phyloP scores from a whole-genome alignment of 2,113 vertebrate genomes.

The Petromus typicus region DNA sequence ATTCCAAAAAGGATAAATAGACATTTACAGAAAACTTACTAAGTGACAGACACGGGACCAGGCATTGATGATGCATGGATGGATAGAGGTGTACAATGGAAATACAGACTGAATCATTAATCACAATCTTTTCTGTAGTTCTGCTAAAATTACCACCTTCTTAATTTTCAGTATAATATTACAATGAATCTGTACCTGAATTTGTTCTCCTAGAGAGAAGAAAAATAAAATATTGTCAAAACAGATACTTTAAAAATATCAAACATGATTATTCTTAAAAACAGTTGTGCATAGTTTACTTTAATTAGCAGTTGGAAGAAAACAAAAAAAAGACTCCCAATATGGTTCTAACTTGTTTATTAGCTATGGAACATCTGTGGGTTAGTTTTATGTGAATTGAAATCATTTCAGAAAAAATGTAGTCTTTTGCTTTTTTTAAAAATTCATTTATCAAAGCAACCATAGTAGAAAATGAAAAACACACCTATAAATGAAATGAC shows the following conservation, averaged over 20 bases:
- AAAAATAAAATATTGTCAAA: slow-evolving; percentile 45
- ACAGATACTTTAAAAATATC: not conserved
- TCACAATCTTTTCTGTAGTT: not conserved
- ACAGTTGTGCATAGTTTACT: not conserved
- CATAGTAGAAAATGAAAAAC: slow-evolving; percentile 47
- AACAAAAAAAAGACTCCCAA: not conserved
- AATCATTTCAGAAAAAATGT: not conserved
- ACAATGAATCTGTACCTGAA: not conserved
- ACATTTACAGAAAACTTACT: not conserved
- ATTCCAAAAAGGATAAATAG: not conserved
- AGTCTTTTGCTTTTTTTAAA: not conserved
- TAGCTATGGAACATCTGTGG: not conserved
- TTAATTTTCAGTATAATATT: not conserved
- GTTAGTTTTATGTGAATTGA: slow-evolving; percentile 32
- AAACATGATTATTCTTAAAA: not conserved
- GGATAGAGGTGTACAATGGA: rapidly evolving
- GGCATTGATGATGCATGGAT: not conserved
- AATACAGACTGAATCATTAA: not conserved
- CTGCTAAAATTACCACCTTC: not conserved
- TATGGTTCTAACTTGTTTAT: slow-evolving; percentile 16
- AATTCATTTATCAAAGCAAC: slow-evolving; percentile 61
- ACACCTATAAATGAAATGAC: slow-evolving; percentile 32
- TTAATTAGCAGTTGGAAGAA: slow-evolving; percentile 46
- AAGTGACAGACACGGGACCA: not conserved
- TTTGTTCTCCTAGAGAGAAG: not conserved